A percentile compares a stretch with the other conserved stretches of the same genome.
Evolutionary conservation across 30 jellyfish, hydroid and myxozoan genomes (phyloP).

Genomic region (Chironex yamaguchii): DNA sequence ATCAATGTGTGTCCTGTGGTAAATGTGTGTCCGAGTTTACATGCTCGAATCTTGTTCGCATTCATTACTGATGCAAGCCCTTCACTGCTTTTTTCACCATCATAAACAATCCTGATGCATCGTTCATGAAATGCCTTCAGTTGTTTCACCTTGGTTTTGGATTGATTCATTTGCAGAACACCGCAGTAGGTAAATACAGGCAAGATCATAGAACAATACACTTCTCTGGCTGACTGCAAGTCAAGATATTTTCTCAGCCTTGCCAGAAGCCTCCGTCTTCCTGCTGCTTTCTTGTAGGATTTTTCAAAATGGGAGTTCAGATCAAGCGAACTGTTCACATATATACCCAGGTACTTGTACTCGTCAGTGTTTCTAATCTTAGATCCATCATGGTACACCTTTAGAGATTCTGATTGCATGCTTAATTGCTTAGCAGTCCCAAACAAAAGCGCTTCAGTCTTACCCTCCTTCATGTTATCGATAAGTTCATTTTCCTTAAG

Average conservation of each 20-base stretch:
- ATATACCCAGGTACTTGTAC: conserved; percentile 63
- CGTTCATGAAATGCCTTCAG: conserved; percentile 62
- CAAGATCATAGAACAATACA: conserved; percentile 67
- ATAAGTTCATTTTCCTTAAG: conserved; percentile 64
- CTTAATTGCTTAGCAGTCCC: conserved; percentile 67
- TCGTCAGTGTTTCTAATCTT: conserved; percentile 57
- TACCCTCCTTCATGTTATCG: conserved; percentile 52
- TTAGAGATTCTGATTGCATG: conserved; percentile 49
- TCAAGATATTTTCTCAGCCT: conserved; percentile 67
- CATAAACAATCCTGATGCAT: conserved; percentile 60
- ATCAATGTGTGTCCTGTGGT: no score
- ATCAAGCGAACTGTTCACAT: conserved; percentile 44
- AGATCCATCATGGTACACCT: conserved; percentile 33
- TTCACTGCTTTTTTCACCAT: conserved; percentile 46
- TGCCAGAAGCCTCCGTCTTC: conserved; percentile 73
- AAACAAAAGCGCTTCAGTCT: conserved; percentile 56
- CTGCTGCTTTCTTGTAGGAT: conserved; percentile 69
- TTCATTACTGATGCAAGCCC: conserved; percentile 44
- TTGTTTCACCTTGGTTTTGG: conserved; percentile 71
- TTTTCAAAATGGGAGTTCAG: conserved; percentile 61
- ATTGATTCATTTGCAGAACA: conserved; percentile 66
- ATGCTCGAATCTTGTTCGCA: conserved; percentile 66
- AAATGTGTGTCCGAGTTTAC: conserved; percentile 62
- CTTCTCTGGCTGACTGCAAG: conserved; percentile 57
- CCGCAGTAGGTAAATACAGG: conserved; percentile 77